Percentiles rank a stretch among this genome's conserved stretches.
Evolutionary conservation across 2,888 invertebrate genomes (phyloP).

Genomic region (Aleiodes testaceus): DNA sequence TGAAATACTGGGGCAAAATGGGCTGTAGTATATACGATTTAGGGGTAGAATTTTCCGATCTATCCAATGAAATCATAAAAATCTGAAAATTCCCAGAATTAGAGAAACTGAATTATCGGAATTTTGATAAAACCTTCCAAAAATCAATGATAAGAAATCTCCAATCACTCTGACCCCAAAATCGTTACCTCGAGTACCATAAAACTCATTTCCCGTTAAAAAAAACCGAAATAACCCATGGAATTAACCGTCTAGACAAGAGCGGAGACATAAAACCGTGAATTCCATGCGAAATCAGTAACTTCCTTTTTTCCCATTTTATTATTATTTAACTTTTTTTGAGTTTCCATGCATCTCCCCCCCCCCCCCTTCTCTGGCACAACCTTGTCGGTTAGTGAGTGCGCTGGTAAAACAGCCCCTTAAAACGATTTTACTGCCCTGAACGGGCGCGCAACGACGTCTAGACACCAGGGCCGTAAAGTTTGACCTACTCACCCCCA

Average conservation of each 20-base stretch:
- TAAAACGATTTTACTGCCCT: slow-evolving; percentile 72
- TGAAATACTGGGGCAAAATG: too few relatives aligned
- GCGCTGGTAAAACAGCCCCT: slow-evolving; percentile 72
- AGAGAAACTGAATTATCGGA: too few relatives aligned
- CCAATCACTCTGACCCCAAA: not conserved
- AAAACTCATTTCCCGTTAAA: not conserved
- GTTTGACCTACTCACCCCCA: slow-evolving; percentile 72
- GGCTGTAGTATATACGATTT: too few relatives aligned
- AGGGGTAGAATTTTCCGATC: too few relatives aligned
- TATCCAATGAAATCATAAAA: too few relatives aligned
- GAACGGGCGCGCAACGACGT: slow-evolving; percentile 71
- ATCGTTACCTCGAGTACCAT: slow-evolving; percentile 14
- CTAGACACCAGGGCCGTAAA: slow-evolving; percentile 72
- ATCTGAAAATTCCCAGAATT: too few relatives aligned
- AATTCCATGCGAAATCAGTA: slow-evolving; percentile 51
- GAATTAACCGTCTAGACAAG: slow-evolving; percentile 52
- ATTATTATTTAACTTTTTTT: slow-evolving; percentile 33
- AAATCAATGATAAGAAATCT: not conserved
- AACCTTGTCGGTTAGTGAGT: slow-evolving; percentile 64
- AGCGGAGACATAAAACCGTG: slow-evolving; percentile 50
- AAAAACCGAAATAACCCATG: slow-evolving; percentile 10
- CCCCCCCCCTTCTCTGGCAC: slow-evolving; percentile 32
- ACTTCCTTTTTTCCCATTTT: slow-evolving; percentile 39
- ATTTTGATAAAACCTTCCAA: too few relatives aligned
- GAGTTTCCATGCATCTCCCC: slow-evolving; percentile 20